Percentiles rank a stretch among this genome's conserved stretches.
Conservation (phyloP, 2,113 vertebrate genomes). For the Brachyhypopomus gauderio region DNA sequence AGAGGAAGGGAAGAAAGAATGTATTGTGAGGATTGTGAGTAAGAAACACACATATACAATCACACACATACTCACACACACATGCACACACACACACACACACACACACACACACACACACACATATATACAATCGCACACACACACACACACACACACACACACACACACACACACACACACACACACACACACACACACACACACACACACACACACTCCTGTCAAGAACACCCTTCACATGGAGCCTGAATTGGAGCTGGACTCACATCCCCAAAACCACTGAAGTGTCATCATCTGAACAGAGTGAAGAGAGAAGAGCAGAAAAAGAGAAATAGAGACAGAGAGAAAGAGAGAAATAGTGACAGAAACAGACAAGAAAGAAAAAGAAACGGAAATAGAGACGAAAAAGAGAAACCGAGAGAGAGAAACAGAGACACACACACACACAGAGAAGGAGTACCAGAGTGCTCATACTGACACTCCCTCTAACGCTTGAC, state of each 20-base stretch:
- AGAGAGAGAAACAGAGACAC: too few species aligned
- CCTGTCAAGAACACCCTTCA: too few species aligned
- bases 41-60: background rate
- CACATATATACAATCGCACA: too few species aligned
- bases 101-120: slow-evolving; percentile 19
- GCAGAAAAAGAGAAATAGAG: background rate
- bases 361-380: background rate
- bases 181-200: background rate
- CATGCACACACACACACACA: slow-evolving; percentile 5
- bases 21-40: too few species aligned
- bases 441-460: too few species aligned
- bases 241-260: background rate
- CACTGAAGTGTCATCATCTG: background rate
- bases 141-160: background rate
- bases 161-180: slow-evolving; percentile 5
- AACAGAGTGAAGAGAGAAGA: background rate
- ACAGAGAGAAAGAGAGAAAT: background rate
- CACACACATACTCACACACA: slow-evolving; percentile 53
- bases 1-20: too few species aligned
- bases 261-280: background rate
- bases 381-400: background rate
- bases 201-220: background rate
- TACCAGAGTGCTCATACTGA: background rate
- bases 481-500: background rate
- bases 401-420: too few species aligned